Base-by-base conservation (phyloP, 2,797 vertebrate species). In the Rhinoraja longicauda region DNA sequence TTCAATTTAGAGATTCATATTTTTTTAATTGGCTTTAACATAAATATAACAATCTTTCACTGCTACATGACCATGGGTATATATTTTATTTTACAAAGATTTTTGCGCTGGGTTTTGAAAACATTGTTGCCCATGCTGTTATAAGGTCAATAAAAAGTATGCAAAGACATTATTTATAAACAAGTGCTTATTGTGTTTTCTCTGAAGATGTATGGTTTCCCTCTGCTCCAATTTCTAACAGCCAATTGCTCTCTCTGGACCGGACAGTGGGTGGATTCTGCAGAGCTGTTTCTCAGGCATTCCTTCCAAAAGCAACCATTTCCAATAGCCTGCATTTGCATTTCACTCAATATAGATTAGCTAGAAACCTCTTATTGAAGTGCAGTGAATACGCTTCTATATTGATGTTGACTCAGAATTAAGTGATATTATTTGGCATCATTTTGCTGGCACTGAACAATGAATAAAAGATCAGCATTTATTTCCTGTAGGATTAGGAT, bases 281-380 rank as follows among this genome's bases (percentile, higher is more conserved):
- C 67, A 91, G 36, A 39, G 70, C 45, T 3, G 3, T 73, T 91
- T 72, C 70, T 91, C 88, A 39, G n/a, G 67, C 19, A 91, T 70
- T 73, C 88, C 10, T 45, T 70, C 88, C 64, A 70, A 39, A 91
- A 91, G 36, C 70, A 64, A 72, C 64, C 88, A 45, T 45, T 45
- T 72, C 64, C 90, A 90, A 72, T 29, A 72, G 21, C 21, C 67
- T 45, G 24, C 36, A 91, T 91, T 72, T 91, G 62, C 21, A 91
- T 91, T 73, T 91, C 90, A 91, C 73, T 91, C 90, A 45, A 91
- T 36, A 73, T 13, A 32, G 36, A 91, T 91, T 91, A 91, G 67
- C 90, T 91, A 39, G 70, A 91, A 72, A 45, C 8, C 88, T 26
- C 36, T 72, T 24, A 64, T 15, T 32, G 82, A 86, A 86, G 13